These are phyloP conservation scores for Drosophila quadrilineata DNA, from an alignment of 1,140 invertebrate species.

Conservation along the genomic window DNA sequence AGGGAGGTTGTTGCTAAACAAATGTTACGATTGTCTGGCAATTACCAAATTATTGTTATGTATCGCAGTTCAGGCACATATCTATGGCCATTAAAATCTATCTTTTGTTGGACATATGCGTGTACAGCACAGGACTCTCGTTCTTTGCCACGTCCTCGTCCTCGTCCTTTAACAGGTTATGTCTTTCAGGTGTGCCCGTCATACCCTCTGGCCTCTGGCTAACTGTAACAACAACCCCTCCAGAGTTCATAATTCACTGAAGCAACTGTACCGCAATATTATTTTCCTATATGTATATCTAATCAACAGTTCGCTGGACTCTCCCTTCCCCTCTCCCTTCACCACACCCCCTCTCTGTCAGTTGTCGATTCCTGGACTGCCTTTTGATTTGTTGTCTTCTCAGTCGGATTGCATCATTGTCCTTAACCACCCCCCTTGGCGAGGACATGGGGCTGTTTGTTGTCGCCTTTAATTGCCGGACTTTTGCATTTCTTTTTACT, in stretches of 20 bases:
- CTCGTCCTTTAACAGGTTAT: too few species aligned
- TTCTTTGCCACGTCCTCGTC: too few species aligned
- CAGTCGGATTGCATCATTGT: constrained; percentile 66
- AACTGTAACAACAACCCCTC: constrained; percentile 14
- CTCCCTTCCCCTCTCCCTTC: constrained; percentile 20
- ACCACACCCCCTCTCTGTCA: too few species aligned
- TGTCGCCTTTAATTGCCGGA: constrained; percentile 73
- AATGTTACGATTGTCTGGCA: constrained; percentile 77
- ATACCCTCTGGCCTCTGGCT: neutral
- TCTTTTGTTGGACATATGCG: constrained; percentile 66
- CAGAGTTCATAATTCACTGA: constrained; percentile 40
- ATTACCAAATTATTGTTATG: constrained; percentile 79
- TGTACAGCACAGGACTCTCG: constrained; percentile 55
- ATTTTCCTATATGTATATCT: constrained; percentile 26
- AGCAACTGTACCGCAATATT: constrained; percentile 60
- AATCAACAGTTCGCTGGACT: constrained; percentile 58
- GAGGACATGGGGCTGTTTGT: constrained; percentile 66
- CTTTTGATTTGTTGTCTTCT: constrained; percentile 62
- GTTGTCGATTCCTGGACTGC: constrained; percentile 59
- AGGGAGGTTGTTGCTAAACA: constrained; percentile 32
- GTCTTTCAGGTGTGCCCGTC: constrained; percentile 64
- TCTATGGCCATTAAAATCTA: constrained; percentile 70
- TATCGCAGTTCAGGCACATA: constrained; percentile 63
- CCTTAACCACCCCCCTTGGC: constrained; percentile 57
- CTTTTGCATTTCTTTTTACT: too few species aligned